Base-by-base conservation (phyloP, 2,797 vertebrate genomes). In the Chelmon rostratus region DNA sequence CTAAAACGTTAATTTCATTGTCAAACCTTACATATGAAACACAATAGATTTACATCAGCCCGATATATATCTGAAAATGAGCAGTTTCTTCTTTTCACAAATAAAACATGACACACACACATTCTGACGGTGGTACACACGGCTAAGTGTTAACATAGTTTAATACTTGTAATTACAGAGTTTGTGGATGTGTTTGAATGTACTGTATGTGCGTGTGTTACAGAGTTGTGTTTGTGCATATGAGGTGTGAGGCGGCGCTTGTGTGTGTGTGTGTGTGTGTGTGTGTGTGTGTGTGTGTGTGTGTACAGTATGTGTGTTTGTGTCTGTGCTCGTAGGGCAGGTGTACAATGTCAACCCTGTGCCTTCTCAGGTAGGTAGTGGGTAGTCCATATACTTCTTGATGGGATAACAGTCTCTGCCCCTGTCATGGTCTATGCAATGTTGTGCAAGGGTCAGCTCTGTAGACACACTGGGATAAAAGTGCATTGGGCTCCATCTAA, bases 101-200 rank as follows among this genome's bases (percentile, higher is more conserved):
- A 93, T 82, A 83, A 92, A 94, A 91, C 86, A 75, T 88, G 86
- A 91, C 88, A 91, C 86, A 91, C 86, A 91, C 84, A 88, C 76
- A 92, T 87, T 88, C 83, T 86, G 86, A 93, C 72, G 33, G 82
- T 89, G 88, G 85, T 85, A 92, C 90, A 86, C 89, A 90, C 82
- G 52, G 88, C 86, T 88, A 91, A 89, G 86, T 91, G 90, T 87
- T 91, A 91, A 93, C 90, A 92, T 90, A 92, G 85, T 79, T 85
- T 87, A 90, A 92, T 92, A 94, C 76, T 88, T 83, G 76, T 94
- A 92, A 92, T 92, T 91, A 94, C 90, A 93, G 70, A 78, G 76
- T 78, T 75, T 83, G 42, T 78, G 16, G 11, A 78, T 75, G 78
- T 68, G 66, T 76, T 59, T 89, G 71, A 64, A 73, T 88, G 78